Percentiles rank a stretch among this genome's conserved stretches.
Conservation (phyloP, 2,797 vertebrate genomes). For the Esox masquinongy region DNA sequence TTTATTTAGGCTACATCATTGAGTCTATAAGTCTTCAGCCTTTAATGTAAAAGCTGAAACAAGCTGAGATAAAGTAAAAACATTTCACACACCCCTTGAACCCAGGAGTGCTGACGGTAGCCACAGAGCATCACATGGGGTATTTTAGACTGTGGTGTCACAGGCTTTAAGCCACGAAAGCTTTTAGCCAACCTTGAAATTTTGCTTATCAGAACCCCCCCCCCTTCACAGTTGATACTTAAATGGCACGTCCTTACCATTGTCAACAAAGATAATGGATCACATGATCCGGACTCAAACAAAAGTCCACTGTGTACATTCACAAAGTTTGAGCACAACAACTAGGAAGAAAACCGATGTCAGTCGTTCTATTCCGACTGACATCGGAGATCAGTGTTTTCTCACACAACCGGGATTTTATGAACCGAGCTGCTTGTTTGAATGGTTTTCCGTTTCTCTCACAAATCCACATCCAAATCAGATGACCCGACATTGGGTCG, state of each 20-base stretch:
- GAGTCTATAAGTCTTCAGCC: too few species aligned
- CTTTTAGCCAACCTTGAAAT: slow-evolving; percentile 4
- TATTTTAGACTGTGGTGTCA: not conserved
- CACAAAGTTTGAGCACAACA: not conserved
- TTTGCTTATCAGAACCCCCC: slow-evolving; percentile 1
- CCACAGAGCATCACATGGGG: not conserved
- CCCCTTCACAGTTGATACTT: not conserved
- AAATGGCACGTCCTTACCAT: not conserved
- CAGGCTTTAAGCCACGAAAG: not conserved
- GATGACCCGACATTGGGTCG: not conserved
- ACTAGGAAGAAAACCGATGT: not conserved
- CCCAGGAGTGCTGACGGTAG: not conserved
- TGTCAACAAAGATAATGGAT: slow-evolving; percentile 14
- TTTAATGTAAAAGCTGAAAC: not conserved
- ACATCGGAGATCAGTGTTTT: not conserved
- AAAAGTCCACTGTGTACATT: not conserved
- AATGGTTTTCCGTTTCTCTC: not conserved
- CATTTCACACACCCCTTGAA: not conserved
- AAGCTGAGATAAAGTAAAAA: not conserved
- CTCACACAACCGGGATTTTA: not conserved
- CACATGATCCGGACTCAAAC: not conserved
- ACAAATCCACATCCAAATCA: not conserved
- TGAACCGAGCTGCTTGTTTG: not conserved
- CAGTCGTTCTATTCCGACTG: not conserved
- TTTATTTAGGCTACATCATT: too few species aligned